Evolutionary conservation across 2,797 vertebrate genomes (phyloP).

Genomic region (Acipenser transmontanus): DNA sequence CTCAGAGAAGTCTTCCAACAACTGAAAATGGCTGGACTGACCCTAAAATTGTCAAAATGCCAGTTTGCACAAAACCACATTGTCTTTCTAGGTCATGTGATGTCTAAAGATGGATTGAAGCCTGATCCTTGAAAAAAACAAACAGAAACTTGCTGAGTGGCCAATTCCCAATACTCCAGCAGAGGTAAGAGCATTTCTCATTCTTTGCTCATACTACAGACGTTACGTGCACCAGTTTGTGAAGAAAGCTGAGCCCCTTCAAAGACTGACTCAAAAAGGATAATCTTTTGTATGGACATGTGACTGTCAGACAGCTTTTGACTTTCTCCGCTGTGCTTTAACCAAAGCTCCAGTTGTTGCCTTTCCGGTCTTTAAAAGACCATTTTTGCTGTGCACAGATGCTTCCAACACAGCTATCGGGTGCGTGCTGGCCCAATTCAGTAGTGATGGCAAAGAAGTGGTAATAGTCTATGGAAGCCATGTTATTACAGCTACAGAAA

Average conservation of each 20-base stretch:
- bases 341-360: neutral
- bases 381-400: neutral
- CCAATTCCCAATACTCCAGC: neutral
- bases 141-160: neutral
- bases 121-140: neutral
- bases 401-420: neutral
- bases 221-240: neutral
- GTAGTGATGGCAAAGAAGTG: neutral
- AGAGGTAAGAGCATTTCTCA: neutral
- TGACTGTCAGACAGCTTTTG: neutral
- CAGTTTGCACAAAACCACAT: too few species aligned
- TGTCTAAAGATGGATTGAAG: neutral
- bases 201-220: neutral
- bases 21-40: too few species aligned
- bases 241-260: neutral
- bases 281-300: neutral
- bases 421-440: neutral
- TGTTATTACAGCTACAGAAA: too few species aligned
- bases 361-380: neutral
- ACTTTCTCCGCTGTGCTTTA: neutral
- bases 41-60: neutral
- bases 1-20: too few species aligned
- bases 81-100: neutral
- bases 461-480: too few species aligned
- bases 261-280: neutral